Conservation (phyloP, 2,113 vertebrate species). For the Taxidea taxus region DNA sequence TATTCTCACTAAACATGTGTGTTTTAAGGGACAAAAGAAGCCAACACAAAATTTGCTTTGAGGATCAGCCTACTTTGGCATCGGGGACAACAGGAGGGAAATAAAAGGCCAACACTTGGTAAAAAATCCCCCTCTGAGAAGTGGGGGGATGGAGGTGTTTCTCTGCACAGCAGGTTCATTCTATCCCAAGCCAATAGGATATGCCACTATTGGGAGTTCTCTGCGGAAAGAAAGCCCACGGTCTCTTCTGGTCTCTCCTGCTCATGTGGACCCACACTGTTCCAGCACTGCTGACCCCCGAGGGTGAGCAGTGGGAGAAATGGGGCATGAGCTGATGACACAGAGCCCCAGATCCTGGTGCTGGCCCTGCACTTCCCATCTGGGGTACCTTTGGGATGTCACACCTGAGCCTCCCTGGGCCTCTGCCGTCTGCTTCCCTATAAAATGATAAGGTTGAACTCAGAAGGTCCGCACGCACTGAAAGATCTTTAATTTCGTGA, state of each 20-base stretch:
- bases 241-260: neutral
- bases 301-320: neutral
- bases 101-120: accelerated
- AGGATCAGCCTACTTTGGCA: neutral
- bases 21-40: neutral
- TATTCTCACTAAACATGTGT: neutral
- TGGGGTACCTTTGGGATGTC: neutral
- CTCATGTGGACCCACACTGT: too few relatives aligned
- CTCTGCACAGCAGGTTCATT: neutral
- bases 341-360: neutral
- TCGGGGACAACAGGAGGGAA: neutral
- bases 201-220: neutral
- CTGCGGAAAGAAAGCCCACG: neutral
- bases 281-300: neutral
- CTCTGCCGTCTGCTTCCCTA: neutral
- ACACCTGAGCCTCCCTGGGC: neutral
- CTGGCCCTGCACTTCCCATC: neutral
- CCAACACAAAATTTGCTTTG: neutral
- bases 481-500: neutral
- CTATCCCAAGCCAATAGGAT: neutral
- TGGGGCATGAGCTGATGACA: neutral
- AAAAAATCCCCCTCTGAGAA: neutral
- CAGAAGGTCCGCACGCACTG: neutral
- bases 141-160: neutral
- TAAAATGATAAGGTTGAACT: neutral